These are phyloP conservation scores for Heliangelus exortis DNA, from an alignment of 2,797 vertebrate species.

Conservation along the genomic window DNA sequence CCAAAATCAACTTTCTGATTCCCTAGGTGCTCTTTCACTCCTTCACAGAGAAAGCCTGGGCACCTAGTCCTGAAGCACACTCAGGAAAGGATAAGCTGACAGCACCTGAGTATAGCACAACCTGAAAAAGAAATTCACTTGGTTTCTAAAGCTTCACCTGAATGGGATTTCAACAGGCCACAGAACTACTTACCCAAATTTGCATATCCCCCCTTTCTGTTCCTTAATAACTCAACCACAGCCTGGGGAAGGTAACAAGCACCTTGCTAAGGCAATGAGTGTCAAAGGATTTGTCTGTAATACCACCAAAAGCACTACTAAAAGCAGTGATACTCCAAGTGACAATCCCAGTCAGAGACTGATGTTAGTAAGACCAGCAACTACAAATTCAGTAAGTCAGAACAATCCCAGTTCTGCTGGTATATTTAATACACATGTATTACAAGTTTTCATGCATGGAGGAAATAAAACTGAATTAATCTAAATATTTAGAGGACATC, in stretches of 20 bases:
- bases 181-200: background rate
- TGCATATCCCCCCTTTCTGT: background rate
- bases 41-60: background rate
- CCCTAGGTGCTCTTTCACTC: background rate
- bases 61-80: background rate
- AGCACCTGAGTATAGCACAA: background rate
- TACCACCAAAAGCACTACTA: background rate
- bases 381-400: background rate
- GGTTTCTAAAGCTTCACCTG: background rate
- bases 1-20: background rate
- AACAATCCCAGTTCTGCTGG: background rate
- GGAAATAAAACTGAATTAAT: background rate
- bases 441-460: background rate
- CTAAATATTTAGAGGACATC: background rate
- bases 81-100: background rate
- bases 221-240: slow-evolving; percentile 22
- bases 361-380: background rate
- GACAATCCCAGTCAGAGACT: background rate
- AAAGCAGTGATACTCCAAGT: background rate
- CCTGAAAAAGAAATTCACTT: background rate
- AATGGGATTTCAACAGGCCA: slow-evolving; percentile 7
- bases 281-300: background rate
- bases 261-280: background rate
- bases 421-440: background rate
- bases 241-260: background rate